phyloP scores from a whole-genome alignment of 1,140 invertebrate species.

The Camponotus vicinus region DNA sequence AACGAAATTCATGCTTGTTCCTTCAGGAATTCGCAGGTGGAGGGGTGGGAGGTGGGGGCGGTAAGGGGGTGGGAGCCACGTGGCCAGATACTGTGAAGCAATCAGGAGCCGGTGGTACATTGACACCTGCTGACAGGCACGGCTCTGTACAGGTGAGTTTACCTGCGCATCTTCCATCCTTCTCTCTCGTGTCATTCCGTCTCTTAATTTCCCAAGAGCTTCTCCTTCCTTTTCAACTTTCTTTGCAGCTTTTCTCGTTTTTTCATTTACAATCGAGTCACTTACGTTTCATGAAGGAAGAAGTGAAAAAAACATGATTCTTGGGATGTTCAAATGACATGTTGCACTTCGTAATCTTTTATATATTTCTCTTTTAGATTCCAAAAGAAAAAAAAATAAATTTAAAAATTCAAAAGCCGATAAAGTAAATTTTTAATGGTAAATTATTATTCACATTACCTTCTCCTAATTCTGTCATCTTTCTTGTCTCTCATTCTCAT shows the following conservation, averaged over 20 bases:
- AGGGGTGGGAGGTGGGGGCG: constrained; percentile 87
- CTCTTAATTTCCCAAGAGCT: constrained; percentile 25
- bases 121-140: constrained; percentile 97
- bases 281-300: neutral
- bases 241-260: constrained; percentile 41
- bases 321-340: neutral
- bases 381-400: neutral
- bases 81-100: constrained; percentile 87
- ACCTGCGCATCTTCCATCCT: constrained; percentile 70
- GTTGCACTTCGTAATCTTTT: no score
- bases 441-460: constrained; percentile 21
- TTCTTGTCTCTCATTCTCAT: constrained; percentile 39
- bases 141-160: constrained; percentile 96
- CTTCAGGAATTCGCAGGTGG: constrained; percentile 86
- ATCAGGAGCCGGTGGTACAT: constrained; percentile 90
- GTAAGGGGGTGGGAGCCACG: constrained; percentile 88
- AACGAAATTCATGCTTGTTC: constrained; percentile 83
- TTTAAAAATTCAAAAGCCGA: constrained; percentile 3
- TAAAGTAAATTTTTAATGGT: neutral
- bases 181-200: constrained; percentile 16
- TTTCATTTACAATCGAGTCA: constrained; percentile 2
- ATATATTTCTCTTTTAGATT: no score
- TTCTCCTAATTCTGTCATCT: constrained; percentile 29
- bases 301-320: neutral
- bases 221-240: constrained; percentile 34